Percentiles rank a stretch among this genome's conserved stretches.
phyloP scores from a whole-genome alignment of 1,140 invertebrate species.

The Leptopilina boulardi region DNA sequence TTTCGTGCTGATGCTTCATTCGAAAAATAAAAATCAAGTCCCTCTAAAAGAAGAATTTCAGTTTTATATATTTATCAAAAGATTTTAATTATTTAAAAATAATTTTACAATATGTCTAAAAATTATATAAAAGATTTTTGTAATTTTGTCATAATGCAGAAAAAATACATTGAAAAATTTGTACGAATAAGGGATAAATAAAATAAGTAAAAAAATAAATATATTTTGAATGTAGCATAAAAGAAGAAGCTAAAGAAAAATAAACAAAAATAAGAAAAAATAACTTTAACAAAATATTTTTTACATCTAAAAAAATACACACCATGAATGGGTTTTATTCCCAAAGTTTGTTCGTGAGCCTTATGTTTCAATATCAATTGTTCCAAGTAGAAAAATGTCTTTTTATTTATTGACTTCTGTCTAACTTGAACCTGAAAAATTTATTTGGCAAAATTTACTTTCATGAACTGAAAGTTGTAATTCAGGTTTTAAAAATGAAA shows the following conservation, averaged over 20 bases:
- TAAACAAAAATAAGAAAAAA: too few relatives aligned
- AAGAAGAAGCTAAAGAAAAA: conserved; percentile 5
- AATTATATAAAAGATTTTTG: too few relatives aligned
- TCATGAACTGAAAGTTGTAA: too few relatives aligned
- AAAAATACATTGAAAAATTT: too few relatives aligned
- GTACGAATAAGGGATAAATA: too few relatives aligned
- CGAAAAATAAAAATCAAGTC: conserved; percentile 96
- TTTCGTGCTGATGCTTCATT: conserved; percentile 94
- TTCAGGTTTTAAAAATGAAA: too few relatives aligned
- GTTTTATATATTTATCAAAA: conserved; percentile 46
- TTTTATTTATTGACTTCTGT: conserved; percentile 94
- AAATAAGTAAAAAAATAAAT: too few relatives aligned
- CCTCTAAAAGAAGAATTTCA: conserved; percentile 84
- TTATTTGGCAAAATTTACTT: too few relatives aligned
- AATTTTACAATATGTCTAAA: conserved; percentile 31
- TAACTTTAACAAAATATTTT: too few relatives aligned
- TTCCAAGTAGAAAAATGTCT: conserved; percentile 99
- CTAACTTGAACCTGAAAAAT: conserved; percentile 85
- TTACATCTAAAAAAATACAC: conserved; percentile 53
- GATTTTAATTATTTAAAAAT: conserved; percentile 38
- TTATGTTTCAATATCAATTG: conserved; percentile 97
- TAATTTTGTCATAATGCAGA: too few relatives aligned
- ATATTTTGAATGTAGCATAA: too few relatives aligned
- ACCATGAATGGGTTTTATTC: conserved; percentile 96
- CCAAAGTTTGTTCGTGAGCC: conserved; percentile 93